Conservation (phyloP, 1,140 invertebrate species). For the Potamilus streckersoni region DNA sequence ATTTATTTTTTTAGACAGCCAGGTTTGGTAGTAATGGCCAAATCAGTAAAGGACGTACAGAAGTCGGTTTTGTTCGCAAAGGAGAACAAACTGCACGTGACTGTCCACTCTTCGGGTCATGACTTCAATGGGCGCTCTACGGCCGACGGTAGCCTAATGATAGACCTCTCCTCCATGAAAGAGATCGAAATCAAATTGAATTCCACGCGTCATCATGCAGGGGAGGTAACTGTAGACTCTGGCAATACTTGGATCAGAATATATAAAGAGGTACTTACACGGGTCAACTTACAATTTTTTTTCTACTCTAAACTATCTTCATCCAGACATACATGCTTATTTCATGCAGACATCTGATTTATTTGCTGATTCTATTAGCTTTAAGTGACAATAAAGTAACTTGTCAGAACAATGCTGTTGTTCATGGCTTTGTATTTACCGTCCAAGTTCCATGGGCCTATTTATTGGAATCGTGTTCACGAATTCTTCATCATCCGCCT, state of each 20-base stretch:
- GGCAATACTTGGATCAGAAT: conserved; percentile 35
- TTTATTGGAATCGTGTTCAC: too few relatives aligned
- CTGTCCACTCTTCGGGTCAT: conserved; percentile 40
- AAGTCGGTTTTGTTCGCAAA: conserved; percentile 32
- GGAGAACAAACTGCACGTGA: conserved; percentile 33
- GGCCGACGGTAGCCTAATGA: conserved; percentile 27
- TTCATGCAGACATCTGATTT: too few relatives aligned
- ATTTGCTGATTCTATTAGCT: too few relatives aligned
- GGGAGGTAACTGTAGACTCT: conserved; percentile 30
- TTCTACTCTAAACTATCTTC: too few relatives aligned
- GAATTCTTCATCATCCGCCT: too few relatives aligned
- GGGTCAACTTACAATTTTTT: too few relatives aligned
- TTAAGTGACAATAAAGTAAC: too few relatives aligned
- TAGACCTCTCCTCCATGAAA: conserved; percentile 35
- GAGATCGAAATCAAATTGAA: conserved; percentile 29
- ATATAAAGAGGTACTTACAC: conserved; percentile 32
- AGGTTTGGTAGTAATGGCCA: conserved; percentile 5
- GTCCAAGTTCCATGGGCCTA: too few relatives aligned
- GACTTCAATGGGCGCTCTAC: conserved; percentile 40
- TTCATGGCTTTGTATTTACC: too few relatives aligned
- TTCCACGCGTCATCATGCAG: conserved; percentile 16
- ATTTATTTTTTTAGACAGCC: too few relatives aligned
- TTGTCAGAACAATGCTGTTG: too few relatives aligned
- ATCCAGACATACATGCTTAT: too few relatives aligned
- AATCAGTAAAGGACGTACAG: conserved; percentile 28